phyloP scores from a whole-genome alignment of 1,140 invertebrate genomes.

The Propsilocerus akamusi region DNA sequence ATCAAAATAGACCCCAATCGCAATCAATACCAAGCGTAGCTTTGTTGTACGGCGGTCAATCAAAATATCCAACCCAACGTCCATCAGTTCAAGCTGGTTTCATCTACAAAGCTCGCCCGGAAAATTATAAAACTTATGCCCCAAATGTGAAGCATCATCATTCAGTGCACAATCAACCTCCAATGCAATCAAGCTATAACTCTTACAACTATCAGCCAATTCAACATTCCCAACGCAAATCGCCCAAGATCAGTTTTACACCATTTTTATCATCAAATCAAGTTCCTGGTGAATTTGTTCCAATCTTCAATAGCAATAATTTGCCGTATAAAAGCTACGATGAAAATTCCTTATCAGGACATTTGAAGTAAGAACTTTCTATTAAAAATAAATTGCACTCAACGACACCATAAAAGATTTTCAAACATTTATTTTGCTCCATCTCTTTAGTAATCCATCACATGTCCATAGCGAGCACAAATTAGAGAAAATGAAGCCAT shows the following conservation, averaged over 20 bases:
- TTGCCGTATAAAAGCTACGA: slow-evolving; percentile 5
- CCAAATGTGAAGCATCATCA: too few relatives aligned
- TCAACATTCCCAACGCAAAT: background rate
- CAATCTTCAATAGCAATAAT: slow-evolving; percentile 21
- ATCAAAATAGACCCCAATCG: too few relatives aligned
- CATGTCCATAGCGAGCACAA: too few relatives aligned
- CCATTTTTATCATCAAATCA: slow-evolving; percentile 23
- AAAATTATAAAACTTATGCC: background rate
- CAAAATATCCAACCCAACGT: too few relatives aligned
- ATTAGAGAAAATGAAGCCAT: too few relatives aligned
- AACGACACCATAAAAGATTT: too few relatives aligned
- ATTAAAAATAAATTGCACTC: too few relatives aligned
- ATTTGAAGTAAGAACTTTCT: too few relatives aligned
- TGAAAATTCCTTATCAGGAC: too few relatives aligned
- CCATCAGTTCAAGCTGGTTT: background rate
- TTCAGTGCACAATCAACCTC: too few relatives aligned
- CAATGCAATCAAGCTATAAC: background rate
- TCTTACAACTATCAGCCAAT: background rate
- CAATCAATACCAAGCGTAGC: background rate
- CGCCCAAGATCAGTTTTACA: slow-evolving; percentile 22
- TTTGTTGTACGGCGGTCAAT: background rate
- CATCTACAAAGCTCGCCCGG: background rate
- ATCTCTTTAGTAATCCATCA: too few relatives aligned
- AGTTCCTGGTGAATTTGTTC: slow-evolving; percentile 22
- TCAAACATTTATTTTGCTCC: too few relatives aligned